phyloP scores from a whole-genome alignment of 2,113 vertebrate species.

The Furnarius figulus region DNA sequence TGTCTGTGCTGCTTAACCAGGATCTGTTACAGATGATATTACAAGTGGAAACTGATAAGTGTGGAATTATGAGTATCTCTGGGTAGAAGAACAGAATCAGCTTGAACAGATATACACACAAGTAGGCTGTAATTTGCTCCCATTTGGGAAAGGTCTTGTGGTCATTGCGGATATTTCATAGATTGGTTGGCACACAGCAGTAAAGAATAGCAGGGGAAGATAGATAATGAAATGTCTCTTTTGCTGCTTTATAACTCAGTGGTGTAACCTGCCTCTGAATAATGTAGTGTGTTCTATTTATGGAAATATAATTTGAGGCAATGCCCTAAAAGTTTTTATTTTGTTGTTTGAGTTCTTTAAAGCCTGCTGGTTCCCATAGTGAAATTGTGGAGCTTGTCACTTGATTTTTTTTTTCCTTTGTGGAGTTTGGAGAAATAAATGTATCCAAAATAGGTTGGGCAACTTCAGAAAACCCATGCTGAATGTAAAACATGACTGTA shows the following conservation, averaged over 20 bases:
- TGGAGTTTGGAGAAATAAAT: neutral
- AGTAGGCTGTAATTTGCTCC: neutral
- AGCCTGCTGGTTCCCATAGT: neutral
- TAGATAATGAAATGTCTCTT: neutral
- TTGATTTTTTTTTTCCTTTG: neutral
- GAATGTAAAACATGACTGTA: neutral
- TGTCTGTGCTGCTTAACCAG: neutral
- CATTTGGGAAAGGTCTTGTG: neutral
- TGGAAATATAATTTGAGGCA: neutral
- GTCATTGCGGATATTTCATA: neutral
- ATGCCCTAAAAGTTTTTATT: neutral
- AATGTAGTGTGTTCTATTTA: neutral
- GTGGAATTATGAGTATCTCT: neutral
- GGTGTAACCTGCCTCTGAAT: neutral
- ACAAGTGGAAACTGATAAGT: neutral
- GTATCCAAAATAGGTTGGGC: neutral
- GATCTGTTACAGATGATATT: neutral
- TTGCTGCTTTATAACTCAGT: neutral
- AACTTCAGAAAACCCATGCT: neutral
- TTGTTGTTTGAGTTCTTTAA: neutral
- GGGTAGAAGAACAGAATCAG: neutral
- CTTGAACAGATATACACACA: too few species aligned
- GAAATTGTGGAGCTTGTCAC: neutral
- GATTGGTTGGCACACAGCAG: neutral
- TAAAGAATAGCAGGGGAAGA: neutral